Conservation (phyloP, 2,113 vertebrate genomes). For the Promerops cafer region DNA sequence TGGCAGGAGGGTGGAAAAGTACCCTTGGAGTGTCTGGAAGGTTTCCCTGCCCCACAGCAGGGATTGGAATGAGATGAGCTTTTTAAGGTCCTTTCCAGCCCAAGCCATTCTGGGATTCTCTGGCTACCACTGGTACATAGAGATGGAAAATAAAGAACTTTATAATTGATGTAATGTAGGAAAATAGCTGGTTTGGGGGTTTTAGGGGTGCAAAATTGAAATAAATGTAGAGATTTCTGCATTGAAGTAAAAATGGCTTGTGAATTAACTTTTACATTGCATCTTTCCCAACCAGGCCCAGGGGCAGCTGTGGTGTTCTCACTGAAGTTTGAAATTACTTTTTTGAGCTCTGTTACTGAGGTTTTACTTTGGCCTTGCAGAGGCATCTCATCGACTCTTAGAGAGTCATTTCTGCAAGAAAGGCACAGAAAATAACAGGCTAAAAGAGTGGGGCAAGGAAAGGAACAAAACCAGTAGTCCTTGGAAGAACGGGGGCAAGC, state of each 20-base stretch:
- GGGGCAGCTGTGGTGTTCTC: background rate
- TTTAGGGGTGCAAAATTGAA: background rate
- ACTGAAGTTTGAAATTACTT: background rate
- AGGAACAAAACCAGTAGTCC: background rate
- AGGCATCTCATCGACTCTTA: fast-evolving
- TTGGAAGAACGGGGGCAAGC: background rate
- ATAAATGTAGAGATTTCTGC: background rate
- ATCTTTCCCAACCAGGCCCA: background rate
- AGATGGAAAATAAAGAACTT: background rate
- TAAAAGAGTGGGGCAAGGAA: background rate
- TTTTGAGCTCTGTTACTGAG: background rate
- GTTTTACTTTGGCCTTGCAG: background rate
- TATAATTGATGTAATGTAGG: background rate
- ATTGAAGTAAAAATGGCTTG: background rate
- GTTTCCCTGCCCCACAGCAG: background rate
- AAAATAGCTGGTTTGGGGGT: background rate
- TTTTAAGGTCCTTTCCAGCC: background rate
- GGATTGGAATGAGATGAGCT: background rate
- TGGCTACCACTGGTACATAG: background rate
- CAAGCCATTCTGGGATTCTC: background rate
- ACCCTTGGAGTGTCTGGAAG: background rate
- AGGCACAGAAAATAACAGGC: background rate
- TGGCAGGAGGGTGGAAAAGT: background rate
- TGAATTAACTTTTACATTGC: background rate
- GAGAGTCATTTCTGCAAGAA: background rate